Conservation (phyloP, 1,140 invertebrate species). For the Octopus sinensis region DNA sequence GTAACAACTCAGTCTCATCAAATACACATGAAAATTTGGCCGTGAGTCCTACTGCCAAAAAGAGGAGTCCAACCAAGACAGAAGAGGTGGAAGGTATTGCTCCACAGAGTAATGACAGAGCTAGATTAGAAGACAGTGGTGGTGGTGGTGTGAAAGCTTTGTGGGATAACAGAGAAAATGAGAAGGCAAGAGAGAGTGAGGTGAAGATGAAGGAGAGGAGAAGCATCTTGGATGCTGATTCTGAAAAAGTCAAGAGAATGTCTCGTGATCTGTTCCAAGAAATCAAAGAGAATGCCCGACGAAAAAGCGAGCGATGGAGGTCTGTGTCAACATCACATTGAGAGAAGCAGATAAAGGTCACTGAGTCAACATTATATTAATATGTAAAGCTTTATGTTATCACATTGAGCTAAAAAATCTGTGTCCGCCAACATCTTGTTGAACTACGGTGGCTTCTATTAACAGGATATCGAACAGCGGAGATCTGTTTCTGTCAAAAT, state of each 20-base stretch:
- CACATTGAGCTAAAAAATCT: no score
- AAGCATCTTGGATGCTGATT: conserved; percentile 3
- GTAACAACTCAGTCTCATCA: neutral
- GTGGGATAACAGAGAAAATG: neutral
- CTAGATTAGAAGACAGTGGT: no score
- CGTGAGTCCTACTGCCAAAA: neutral
- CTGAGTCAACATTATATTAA: no score
- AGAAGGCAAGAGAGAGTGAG: neutral
- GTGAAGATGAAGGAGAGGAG: neutral
- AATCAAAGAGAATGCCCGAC: conserved; percentile 25
- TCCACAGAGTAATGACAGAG: no score
- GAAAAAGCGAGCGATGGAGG: conserved; percentile 31
- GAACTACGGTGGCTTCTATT: no score
- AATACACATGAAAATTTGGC: neutral
- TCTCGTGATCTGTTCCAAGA: conserved; percentile 16
- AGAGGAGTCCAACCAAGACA: neutral
- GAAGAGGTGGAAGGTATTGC: neutral
- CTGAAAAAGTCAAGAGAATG: neutral
- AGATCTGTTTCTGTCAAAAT: no score
- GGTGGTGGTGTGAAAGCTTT: no score
- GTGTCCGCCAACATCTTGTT: no score
- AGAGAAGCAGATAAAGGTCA: neutral
- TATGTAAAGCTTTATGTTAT: no score
- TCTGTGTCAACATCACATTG: conserved; percentile 18
- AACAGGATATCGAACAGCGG: no score